Conservation (phyloP, 2,797 vertebrate genomes). For the Micrastur ruficollis region DNA sequence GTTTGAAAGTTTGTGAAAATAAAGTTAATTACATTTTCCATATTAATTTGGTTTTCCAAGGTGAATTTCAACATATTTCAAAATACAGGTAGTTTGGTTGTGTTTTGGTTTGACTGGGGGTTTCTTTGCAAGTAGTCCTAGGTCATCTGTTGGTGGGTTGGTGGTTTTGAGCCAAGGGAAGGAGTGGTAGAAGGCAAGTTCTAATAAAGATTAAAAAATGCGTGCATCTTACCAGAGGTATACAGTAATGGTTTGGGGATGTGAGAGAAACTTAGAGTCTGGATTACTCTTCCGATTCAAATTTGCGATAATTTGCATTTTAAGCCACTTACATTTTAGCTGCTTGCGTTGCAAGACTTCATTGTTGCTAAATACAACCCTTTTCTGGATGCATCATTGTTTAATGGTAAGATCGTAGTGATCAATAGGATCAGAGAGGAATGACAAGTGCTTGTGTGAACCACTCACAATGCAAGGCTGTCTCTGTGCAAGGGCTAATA, state of each 20-base stretch:
- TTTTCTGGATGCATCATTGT: background rate
- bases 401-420: background rate
- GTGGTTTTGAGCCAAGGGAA: background rate
- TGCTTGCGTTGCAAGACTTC: background rate
- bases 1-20: background rate
- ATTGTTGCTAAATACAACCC: background rate
- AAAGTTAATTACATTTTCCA: background rate
- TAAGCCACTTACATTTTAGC: background rate
- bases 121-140: background rate
- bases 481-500: background rate
- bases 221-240: background rate
- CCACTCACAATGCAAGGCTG: background rate
- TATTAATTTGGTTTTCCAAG: background rate
- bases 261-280: background rate
- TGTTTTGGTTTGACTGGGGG: background rate
- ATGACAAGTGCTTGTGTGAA: background rate
- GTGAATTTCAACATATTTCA: background rate
- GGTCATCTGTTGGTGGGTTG: background rate
- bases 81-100: background rate
- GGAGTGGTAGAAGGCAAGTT: background rate
- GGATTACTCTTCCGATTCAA: background rate
- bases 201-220: background rate
- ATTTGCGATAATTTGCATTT: background rate
- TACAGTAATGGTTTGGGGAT: background rate
- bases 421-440: background rate